These are phyloP conservation scores for Hydrolagus affinis DNA, from an alignment of 2,113 vertebrate species.

Conservation along the genomic window DNA sequence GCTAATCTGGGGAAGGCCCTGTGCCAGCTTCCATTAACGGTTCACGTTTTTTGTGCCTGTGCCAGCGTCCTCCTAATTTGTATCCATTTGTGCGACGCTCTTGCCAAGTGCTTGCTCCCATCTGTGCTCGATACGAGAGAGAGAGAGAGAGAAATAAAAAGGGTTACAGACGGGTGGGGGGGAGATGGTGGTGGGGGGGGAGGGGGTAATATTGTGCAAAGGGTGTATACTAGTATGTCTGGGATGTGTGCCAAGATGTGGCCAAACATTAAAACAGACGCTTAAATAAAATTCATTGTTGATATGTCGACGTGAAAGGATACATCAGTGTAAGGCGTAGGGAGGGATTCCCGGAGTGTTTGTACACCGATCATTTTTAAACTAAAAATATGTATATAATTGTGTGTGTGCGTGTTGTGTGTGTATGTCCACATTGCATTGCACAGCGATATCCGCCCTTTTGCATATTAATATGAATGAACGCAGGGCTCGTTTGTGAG, in stretches of 20 bases:
- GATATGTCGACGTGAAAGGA: conserved; percentile 36
- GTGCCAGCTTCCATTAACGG: conserved; percentile 32
- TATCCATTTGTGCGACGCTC: conserved; percentile 37
- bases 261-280: conserved; percentile 35
- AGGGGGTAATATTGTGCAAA: conserved; percentile 14
- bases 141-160: conserved; percentile 32
- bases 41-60: conserved; percentile 35
- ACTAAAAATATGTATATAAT: too few species aligned
- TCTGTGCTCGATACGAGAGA: conserved; percentile 37
- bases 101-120: conserved; percentile 35
- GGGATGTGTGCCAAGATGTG: conserved; percentile 35
- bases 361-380: conserved; percentile 33
- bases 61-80: conserved; percentile 36
- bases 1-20: conserved; percentile 32
- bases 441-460: conserved; percentile 39
- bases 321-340: conserved; percentile 31
- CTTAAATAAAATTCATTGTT: conserved; percentile 39
- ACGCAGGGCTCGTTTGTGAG: conserved; percentile 43
- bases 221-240: conserved; percentile 37
- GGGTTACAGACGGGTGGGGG: conserved; percentile 24
- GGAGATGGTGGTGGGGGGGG: too few species aligned
- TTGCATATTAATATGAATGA: conserved; percentile 39
- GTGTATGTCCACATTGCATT: conserved; percentile 31
- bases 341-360: background rate
- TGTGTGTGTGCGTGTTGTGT: conserved; percentile 28